A percentile compares a stretch with the other conserved stretches of the same genome.
Conservation (phyloP, 2,797 vertebrate genomes). For the Merluccius polli region DNA sequence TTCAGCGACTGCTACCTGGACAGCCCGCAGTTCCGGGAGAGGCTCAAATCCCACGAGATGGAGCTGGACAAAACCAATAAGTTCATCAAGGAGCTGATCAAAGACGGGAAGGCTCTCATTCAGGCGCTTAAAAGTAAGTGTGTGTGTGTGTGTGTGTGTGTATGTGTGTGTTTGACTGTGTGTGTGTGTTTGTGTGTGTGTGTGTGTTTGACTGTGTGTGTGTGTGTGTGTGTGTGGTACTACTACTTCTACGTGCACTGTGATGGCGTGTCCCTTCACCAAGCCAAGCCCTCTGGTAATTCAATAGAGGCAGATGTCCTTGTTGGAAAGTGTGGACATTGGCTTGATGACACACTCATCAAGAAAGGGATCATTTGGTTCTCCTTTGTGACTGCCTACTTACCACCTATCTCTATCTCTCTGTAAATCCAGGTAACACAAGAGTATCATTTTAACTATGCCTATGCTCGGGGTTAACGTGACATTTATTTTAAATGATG, state of each 20-base stretch:
- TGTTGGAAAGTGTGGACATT: neutral
- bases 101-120: conserved; percentile 78
- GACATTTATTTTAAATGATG: neutral
- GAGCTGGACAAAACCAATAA: conserved; percentile 83
- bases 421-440: neutral
- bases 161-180: conserved; percentile 2
- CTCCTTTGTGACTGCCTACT: neutral
- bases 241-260: neutral
- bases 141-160: conserved; percentile 12
- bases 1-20: conserved; percentile 83
- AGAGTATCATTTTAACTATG: neutral
- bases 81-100: conserved; percentile 85
- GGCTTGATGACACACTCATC: neutral
- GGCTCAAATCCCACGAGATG: conserved; percentile 77
- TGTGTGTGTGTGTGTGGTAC: neutral
- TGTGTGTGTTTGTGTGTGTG: conserved; percentile 4
- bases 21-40: conserved; percentile 79
- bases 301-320: neutral
- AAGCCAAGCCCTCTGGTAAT: neutral
- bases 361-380: neutral
- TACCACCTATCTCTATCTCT: neutral
- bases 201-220: neutral
- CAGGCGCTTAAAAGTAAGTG: conserved; percentile 79
- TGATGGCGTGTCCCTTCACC: neutral
- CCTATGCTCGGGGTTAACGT: neutral